Conservation (phyloP, 2,797 vertebrate genomes). For the Anguilla pacifica region DNA sequence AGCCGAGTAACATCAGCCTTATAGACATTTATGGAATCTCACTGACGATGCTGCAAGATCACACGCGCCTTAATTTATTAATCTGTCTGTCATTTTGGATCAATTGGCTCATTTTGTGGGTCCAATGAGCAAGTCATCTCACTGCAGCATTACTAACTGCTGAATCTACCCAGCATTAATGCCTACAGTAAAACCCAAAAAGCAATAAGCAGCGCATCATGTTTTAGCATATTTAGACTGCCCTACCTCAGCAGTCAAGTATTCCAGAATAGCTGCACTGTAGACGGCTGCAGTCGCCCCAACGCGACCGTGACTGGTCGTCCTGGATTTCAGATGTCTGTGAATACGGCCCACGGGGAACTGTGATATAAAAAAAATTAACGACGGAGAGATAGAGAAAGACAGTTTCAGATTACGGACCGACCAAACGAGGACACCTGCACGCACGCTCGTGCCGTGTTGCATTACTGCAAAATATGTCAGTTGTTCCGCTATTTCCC, state of each 20-base stretch:
- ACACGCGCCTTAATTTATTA: no score
- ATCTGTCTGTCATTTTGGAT: no score
- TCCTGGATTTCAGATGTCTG: constrained; percentile 79
- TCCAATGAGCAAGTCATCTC: no score
- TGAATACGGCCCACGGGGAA: constrained; percentile 82
- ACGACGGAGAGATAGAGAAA: not conserved
- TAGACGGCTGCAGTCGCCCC: constrained; percentile 80
- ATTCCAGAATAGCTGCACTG: constrained; percentile 80
- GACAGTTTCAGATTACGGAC: not conserved
- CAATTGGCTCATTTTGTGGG: no score
- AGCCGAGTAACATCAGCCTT: no score
- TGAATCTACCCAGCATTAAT: not conserved
- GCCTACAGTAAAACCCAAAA: no score
- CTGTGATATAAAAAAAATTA: constrained; percentile 43
- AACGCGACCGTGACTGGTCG: constrained; percentile 79
- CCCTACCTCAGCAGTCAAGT: constrained; percentile 91
- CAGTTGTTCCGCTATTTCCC: not conserved
- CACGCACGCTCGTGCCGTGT: not conserved
- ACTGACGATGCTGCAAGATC: no score
- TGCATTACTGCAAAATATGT: not conserved
- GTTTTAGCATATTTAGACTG: not conserved
- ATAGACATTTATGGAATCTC: no score
- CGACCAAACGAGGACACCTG: not conserved
- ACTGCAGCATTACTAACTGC: no score
- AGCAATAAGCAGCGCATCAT: not conserved